Base-by-base conservation (phyloP, 2,888 invertebrate genomes). In the Acrobasis suavella region DNA sequence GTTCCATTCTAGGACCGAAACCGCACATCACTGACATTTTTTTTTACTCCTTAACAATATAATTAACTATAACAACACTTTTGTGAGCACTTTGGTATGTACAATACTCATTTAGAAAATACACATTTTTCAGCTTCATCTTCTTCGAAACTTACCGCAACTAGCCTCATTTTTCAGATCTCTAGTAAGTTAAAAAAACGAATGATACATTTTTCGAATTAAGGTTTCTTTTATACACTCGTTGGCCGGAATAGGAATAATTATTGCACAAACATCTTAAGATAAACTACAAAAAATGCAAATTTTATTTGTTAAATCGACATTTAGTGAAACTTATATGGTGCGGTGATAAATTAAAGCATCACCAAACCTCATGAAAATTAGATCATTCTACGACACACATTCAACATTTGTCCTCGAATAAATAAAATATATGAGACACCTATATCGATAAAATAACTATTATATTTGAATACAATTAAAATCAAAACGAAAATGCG, bases 221-320 rank as follows among this genome's bases (percentile, higher is more conserved):
- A 77, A 73, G 83, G 71, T 73, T 78, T 80, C 83, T 86, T 85
- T 85, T 91, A 91, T 91, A 91, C 82, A 80, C 76, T 72, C 78
- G 76, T 81, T 80, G 80, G 75, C 81, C 86, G 67, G 81, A 89
- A 86, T 86, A 87, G 82, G 86, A 85, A 82, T 86, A 89, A 86
- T 84, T 85, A 88, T 86, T 84, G 78, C 84, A 82, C 81, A 78
- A 86, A 86, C 78, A 78, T 76, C 75, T 80, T 72, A 72, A 72
- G 80, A 75, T 76, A 78, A 82, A 79, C 84, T 77, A 81, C 78
- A 81, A 77, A 84, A 86, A 89, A 90, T 89, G 87, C 81, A 74
- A 91, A 91, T 90, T 89, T 88, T 79, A 82, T 83, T 83, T 82
- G 83, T 85, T 81, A 78, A 74, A 76, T 71, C 85, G 85, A 78